Conservation (phyloP, 2,888 invertebrate genomes). For the Dryobotodes eremita region DNA sequence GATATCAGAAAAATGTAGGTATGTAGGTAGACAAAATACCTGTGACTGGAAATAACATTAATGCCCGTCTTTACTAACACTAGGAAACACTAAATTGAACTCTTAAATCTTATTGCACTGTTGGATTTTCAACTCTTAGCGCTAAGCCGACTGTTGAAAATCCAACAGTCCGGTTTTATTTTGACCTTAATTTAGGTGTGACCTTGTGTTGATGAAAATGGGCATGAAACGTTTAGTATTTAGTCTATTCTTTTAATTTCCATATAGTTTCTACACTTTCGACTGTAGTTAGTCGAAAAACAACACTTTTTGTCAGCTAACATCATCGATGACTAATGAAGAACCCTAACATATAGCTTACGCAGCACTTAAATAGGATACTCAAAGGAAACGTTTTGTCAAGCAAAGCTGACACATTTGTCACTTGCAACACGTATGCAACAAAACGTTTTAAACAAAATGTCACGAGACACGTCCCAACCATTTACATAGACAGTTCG, state of each 20-base stretch:
- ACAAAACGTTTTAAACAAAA: slow-evolving; percentile 6
- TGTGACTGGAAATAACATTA: neutral
- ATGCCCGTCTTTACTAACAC: neutral
- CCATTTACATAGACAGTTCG: slow-evolving; percentile 49
- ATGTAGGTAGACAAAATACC: neutral
- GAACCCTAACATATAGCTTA: too few species aligned
- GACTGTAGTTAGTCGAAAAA: neutral
- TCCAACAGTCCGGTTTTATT: neutral
- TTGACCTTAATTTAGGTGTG: neutral
- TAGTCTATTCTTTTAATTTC: neutral
- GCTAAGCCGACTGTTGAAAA: neutral
- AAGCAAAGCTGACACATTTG: neutral
- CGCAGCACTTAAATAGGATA: slow-evolving; percentile 2
- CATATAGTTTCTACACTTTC: neutral
- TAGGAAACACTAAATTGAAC: too few species aligned
- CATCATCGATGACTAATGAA: too few species aligned
- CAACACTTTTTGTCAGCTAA: neutral
- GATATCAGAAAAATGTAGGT: neutral
- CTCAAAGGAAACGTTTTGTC: neutral
- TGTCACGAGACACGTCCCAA: slow-evolving; percentile 36
- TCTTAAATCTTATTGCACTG: neutral
- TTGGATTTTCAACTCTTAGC: neutral
- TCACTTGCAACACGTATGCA: slow-evolving; percentile 29
- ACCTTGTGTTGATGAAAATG: neutral
- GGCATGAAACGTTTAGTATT: neutral